Evolutionary conservation across 2,888 invertebrate genomes (phyloP), one percentile per base, ranked within the genome.

Genomic region (Lithosia quadra): DNA sequence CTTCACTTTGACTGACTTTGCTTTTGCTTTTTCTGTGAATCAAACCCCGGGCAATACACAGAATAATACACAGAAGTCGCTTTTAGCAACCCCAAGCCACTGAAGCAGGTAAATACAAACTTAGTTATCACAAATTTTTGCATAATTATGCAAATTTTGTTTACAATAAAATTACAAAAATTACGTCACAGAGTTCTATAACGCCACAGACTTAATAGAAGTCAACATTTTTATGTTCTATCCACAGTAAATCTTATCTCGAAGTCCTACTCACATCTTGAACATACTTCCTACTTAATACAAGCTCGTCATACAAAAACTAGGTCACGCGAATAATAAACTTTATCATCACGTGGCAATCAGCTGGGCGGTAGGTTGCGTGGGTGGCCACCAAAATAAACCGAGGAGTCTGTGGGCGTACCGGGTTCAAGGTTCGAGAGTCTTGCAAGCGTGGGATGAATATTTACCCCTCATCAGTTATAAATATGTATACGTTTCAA

Each of bases 311-410:
- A 68, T 57, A 22, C 62, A 58, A 63, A 72, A 78, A 73, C 34
- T 81, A 70, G 82, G 81, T 82, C 82, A 78, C 60, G 55, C 55
- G 73, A 68, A 75, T 81, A 79, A 77, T 80, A 82, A 76, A 75
- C 65, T 79, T 81, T 82, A 79, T 79, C 66, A 78, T 68, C 78
- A 76, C 81, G 80, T 78, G 71, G 74, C 72, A 62, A 78, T 80
- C 82, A 82, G 82, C 83, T 82, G 82, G 55, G 28, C 56, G 66
- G 67, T 55, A 43, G 55, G 67, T 63, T 71, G 78, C 75, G 81
- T 82, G 79, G 81, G 83, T 74, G 76, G 64, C 73, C 68, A 75
- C 83, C 75, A 74, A 83, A 84, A 82, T 81, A 84, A 74, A 75
- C 57, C 59, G 63, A 36, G 59, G 28, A 68, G 67, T 59, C 11